Evolutionary conservation across 2,113 vertebrate genomes (phyloP), one percentile per base, ranked within the genome.

Genomic region (Bufo bufo): DNA sequence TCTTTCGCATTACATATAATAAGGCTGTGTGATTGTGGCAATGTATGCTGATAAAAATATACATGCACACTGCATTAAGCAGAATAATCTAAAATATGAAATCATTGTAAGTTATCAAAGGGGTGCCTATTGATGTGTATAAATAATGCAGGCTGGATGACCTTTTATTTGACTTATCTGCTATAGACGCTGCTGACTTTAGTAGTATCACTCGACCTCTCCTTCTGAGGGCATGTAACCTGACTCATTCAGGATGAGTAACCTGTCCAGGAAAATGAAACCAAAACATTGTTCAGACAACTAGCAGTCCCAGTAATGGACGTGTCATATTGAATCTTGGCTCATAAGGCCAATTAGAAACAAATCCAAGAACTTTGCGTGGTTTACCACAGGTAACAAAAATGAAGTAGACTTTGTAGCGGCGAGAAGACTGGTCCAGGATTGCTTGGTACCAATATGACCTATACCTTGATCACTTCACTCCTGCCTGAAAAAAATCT

Each of bases 261-360:
- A 80, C 54, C 52, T 80, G 77, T 80, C 77, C 54, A 59, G 56
- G 77, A 54, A 80, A 79, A 79, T 33, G 77, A 80, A 80, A 80
- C 54, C 77, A 80, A 80, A 58, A 13, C 20, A 17, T 33, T 13
- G 58, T 80, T 80, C 52, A 80, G 77, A 80, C n/a, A 33, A n/a
- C 11, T 16, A 80, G 17, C 5, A 6, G 50, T 23, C 77, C 16
- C 12, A 23, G 23, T 12, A 23, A 9, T 23, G 56, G 23, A 56
- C 3, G 7, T 16, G 75, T n/a, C 47, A 52, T 0, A 52, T 23
- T 75, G 12, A 52, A 43, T n/a, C 23, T 43, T 80, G 50, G 12
- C n/a, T 23, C 5, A 43, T 4, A 33, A 59, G 6, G 49, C 11
- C 14, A 33, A 0, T n/a, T 11, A 23, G 33, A 43, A 17, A 59